Percentiles rank a stretch among this genome's conserved stretches.
Evolutionary conservation across 2,888 invertebrate species (phyloP).

Genomic region (Carcina quercana): DNA sequence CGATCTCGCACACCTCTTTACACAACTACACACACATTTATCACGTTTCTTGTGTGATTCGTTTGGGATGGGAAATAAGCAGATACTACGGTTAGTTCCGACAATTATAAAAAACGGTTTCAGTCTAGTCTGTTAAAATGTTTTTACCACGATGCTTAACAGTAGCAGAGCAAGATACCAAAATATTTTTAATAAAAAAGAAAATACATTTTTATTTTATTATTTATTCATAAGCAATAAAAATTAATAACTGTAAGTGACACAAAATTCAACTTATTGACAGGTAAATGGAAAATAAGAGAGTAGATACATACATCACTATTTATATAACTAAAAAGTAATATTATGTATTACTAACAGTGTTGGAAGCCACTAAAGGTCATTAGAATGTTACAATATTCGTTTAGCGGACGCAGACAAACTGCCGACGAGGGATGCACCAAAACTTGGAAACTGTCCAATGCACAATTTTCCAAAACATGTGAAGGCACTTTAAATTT

Average conservation of each 20-base stretch:
- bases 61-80: too few relatives aligned
- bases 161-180: too few relatives aligned
- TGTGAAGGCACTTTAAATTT: slow-evolving; percentile 64
- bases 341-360: slow-evolving; percentile 37
- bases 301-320: slow-evolving; percentile 31
- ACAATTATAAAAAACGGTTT: too few relatives aligned
- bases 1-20: too few relatives aligned
- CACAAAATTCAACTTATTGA: slow-evolving; percentile 55
- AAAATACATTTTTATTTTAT: slow-evolving; percentile 40
- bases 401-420: slow-evolving; percentile 26
- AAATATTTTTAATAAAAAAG: too few relatives aligned
- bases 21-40: too few relatives aligned
- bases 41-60: too few relatives aligned
- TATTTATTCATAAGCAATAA: slow-evolving; percentile 73
- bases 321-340: too few relatives aligned
- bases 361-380: slow-evolving; percentile 48
- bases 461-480: slow-evolving; percentile 38
- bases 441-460: too few relatives aligned
- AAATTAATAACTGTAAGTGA: slow-evolving; percentile 63
- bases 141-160: too few relatives aligned
- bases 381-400: slow-evolving; percentile 26
- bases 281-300: slow-evolving; percentile 38
- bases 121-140: too few relatives aligned
- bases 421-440: slow-evolving; percentile 23
- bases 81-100: too few relatives aligned